A percentile compares a stretch with the other conserved stretches of the same genome.
Evolutionary conservation across 1,140 invertebrate species (phyloP).

Genomic region (Cotesia typhae): DNA sequence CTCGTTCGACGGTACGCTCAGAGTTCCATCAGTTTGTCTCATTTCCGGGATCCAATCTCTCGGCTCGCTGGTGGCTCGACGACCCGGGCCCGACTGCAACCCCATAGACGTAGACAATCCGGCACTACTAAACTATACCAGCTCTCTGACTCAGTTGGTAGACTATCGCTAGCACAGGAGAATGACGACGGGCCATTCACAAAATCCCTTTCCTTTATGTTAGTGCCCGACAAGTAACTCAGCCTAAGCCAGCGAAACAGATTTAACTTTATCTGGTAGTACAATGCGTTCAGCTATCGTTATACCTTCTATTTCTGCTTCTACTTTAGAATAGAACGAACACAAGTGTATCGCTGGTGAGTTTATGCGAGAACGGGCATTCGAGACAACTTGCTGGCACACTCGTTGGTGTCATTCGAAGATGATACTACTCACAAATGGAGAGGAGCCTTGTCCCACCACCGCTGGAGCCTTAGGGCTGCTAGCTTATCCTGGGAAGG

Average conservation of each 20-base stretch:
- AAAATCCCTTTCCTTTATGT: conserved; percentile 2
- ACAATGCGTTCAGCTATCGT: conserved; percentile 31
- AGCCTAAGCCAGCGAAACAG: conserved; percentile 40
- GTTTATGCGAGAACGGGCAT: conserved; percentile 50
- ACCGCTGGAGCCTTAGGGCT: background rate
- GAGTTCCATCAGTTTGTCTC: conserved; percentile 61
- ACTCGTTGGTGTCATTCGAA: too few species aligned
- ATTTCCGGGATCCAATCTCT: conserved; percentile 64
- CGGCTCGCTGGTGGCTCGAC: conserved; percentile 50
- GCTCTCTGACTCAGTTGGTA: background rate
- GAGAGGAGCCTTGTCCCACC: background rate
- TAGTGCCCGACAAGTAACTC: conserved; percentile 6
- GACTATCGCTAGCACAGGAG: too few species aligned
- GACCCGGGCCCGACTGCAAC: conserved; percentile 41
- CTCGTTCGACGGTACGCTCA: conserved; percentile 34
- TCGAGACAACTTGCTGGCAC: background rate
- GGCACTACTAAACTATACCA: conserved; percentile 46
- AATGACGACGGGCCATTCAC: background rate
- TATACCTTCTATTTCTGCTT: conserved; percentile 7
- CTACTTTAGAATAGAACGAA: conserved; percentile 42
- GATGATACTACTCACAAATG: too few species aligned
- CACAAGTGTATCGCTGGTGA: conserved; percentile 55
- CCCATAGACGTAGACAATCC: conserved; percentile 29
- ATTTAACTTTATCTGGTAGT: conserved; percentile 47
- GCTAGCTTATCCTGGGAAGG: background rate